A percentile compares a stretch with the other conserved stretches of the same genome.
phyloP scores from a whole-genome alignment of 1,140 invertebrate genomes.

The Neodiprion fabricii region DNA sequence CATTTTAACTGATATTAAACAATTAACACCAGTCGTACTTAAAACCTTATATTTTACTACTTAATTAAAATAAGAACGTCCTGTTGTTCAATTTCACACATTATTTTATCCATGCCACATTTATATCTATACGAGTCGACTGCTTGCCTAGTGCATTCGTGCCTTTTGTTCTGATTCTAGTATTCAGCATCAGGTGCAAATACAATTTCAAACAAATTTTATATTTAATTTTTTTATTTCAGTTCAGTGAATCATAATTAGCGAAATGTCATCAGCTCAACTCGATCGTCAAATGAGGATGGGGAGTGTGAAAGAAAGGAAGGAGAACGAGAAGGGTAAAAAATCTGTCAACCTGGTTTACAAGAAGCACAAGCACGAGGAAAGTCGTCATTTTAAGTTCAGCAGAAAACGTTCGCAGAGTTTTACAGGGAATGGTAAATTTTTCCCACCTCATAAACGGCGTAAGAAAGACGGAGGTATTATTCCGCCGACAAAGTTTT shows the following conservation, averaged over 20 bases:
- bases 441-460: conserved; percentile 66
- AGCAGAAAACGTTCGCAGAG: conserved; percentile 63
- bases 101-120: neutral
- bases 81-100: too few relatives aligned
- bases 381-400: conserved; percentile 56
- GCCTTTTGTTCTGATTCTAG: too few relatives aligned
- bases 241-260: neutral
- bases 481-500: conserved; percentile 87
- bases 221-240: neutral
- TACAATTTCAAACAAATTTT: neutral
- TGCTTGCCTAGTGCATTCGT: too few relatives aligned
- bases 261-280: conserved; percentile 47
- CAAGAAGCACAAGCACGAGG: conserved; percentile 59
- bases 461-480: conserved; percentile 77
- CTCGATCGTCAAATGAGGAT: conserved; percentile 48
- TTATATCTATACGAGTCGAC: too few relatives aligned
- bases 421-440: conserved; percentile 60
- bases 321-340: conserved; percentile 52
- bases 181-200: too few relatives aligned
- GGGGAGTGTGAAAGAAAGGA: conserved; percentile 40
- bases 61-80: too few relatives aligned
- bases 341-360: conserved; percentile 44
- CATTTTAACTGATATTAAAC: neutral
- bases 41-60: too few relatives aligned
- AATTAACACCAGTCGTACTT: too few relatives aligned